Percentiles rank a stretch among this genome's conserved stretches.
phyloP scores from a whole-genome alignment of 2,113 vertebrate genomes.

The Phaethornis superciliosus region DNA sequence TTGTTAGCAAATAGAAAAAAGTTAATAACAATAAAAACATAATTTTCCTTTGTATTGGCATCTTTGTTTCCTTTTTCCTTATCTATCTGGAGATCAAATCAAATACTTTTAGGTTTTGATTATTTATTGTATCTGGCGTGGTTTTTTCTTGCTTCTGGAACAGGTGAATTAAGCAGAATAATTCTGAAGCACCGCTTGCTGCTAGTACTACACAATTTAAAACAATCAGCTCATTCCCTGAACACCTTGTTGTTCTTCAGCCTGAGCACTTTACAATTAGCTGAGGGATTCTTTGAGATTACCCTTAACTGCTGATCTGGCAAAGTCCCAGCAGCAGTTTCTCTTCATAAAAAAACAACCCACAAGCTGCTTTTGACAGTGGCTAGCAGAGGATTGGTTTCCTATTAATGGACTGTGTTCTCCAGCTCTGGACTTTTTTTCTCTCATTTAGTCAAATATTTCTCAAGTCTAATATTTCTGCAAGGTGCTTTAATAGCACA shows the following conservation, averaged over 20 bases:
- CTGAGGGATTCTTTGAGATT: slow-evolving; percentile 45
- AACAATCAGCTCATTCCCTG: slow-evolving; percentile 34
- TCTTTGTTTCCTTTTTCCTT: background rate
- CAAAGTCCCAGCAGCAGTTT: slow-evolving; percentile 20
- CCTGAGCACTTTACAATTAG: slow-evolving; percentile 23
- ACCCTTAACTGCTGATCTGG: slow-evolving; percentile 39
- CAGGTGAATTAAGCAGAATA: background rate
- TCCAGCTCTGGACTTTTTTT: background rate
- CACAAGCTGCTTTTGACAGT: background rate
- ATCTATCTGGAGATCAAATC: background rate
- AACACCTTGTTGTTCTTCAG: slow-evolving; percentile 1
- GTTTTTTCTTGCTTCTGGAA: background rate
- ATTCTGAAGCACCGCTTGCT: background rate
- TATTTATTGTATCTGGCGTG: background rate
- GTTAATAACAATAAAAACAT: no score
- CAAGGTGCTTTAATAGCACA: background rate
- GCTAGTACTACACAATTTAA: slow-evolving; percentile 23
- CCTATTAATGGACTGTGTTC: background rate
- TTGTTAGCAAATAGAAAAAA: background rate
- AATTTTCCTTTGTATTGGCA: background rate
- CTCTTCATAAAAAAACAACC: background rate
- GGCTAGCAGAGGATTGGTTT: background rate
- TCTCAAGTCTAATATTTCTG: background rate
- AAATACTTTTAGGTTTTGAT: background rate
- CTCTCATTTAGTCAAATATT: background rate